A percentile compares a stretch with the other conserved stretches of the same genome.
These are phyloP conservation scores for Leptarthrus brevirostris DNA, from an alignment of 2,888 invertebrate genomes.

Conservation along the genomic window DNA sequence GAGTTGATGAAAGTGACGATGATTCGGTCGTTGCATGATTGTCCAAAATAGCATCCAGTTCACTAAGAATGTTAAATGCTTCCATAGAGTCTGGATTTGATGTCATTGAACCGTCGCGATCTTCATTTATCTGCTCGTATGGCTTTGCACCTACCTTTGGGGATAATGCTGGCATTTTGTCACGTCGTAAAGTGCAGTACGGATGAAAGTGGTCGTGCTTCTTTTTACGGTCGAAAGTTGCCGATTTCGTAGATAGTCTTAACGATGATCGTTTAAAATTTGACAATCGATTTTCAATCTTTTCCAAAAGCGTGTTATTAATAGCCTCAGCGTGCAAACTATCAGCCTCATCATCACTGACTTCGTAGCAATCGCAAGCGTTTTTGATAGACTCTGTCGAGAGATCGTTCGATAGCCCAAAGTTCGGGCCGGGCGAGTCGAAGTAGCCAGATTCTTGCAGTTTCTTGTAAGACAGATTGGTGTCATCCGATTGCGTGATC, in stretches of 20 bases:
- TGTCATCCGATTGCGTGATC: conserved; percentile 36
- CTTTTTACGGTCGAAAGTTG: conserved; percentile 48
- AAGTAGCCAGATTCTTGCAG: conserved; percentile 32
- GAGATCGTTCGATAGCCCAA: conserved; percentile 61
- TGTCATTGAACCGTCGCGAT: conserved; percentile 19
- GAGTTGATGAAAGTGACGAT: conserved; percentile 36
- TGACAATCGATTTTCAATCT: conserved; percentile 40
- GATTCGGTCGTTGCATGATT: conserved; percentile 42
- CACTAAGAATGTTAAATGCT: conserved; percentile 61
- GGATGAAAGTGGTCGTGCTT: conserved; percentile 51
- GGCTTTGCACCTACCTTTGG: background rate
- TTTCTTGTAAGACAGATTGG: conserved; percentile 49
- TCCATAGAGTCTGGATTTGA: conserved; percentile 55
- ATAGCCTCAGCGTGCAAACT: conserved; percentile 27
- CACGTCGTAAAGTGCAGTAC: conserved; percentile 52
- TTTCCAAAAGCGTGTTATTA: conserved; percentile 50
- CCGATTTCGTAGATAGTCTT: conserved; percentile 24
- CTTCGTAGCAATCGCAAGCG: conserved; percentile 61
- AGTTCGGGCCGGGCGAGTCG: conserved; percentile 27
- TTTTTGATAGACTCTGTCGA: conserved; percentile 63
- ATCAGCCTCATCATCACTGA: conserved; percentile 59
- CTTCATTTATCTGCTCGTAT: background rate
- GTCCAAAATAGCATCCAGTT: conserved; percentile 62
- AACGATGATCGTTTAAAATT: conserved; percentile 45
- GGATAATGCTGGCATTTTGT: conserved; percentile 1